Conservation (phyloP, 2,888 invertebrate species). For the Hemaris fuciformis region DNA sequence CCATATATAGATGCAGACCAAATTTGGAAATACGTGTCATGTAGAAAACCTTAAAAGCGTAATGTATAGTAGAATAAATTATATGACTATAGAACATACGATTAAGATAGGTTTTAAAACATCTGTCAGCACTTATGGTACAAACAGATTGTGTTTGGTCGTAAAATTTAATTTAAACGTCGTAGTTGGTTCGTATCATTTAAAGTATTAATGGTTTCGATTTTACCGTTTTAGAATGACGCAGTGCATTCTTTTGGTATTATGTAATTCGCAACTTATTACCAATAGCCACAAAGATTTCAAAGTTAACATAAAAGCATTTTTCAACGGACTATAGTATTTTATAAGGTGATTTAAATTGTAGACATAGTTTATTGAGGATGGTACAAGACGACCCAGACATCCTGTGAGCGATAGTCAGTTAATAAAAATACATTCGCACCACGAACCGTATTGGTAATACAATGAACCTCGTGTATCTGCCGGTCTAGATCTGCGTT, state of each 20-base stretch:
- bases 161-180: neutral
- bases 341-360: neutral
- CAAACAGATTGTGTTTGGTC: neutral
- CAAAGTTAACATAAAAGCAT: neutral
- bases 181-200: neutral
- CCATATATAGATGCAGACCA: neutral
- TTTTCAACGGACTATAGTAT: neutral
- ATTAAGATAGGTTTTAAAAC: neutral
- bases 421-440: constrained; percentile 28
- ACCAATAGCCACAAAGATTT: neutral
- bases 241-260: neutral
- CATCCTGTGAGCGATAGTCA: constrained; percentile 45
- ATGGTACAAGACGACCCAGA: constrained; percentile 47
- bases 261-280: neutral
- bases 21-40: neutral
- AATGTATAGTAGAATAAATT: constrained; percentile 5
- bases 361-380: constrained; percentile 39
- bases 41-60: neutral
- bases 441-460: constrained; percentile 34
- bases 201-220: neutral
- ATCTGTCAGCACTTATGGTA: constrained; percentile 3
- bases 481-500: constrained; percentile 35
- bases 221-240: neutral
- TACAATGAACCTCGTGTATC: constrained; percentile 34
- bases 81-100: neutral